phyloP scores from a whole-genome alignment of 1,140 invertebrate genomes.

The Drosophila dunni region DNA sequence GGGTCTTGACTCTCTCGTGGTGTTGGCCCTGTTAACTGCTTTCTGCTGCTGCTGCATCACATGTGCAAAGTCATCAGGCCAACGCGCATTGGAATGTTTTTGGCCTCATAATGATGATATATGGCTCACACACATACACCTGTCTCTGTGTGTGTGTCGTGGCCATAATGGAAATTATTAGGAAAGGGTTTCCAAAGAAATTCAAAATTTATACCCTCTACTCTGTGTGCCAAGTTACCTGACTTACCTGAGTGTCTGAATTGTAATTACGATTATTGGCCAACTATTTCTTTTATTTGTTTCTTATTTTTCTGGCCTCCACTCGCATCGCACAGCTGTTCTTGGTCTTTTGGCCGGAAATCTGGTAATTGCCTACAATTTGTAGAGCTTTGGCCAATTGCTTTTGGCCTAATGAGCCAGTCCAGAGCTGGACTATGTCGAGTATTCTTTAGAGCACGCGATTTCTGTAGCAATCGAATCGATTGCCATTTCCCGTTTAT shows the following conservation, averaged over 20 bases:
- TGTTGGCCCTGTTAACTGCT: conserved; percentile 31
- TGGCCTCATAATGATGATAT: conserved; percentile 79
- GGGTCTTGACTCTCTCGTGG: neutral
- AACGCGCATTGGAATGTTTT: conserved; percentile 56
- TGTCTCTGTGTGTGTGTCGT: conserved; percentile 10
- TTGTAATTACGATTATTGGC: conserved; percentile 55
- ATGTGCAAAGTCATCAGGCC: conserved; percentile 79
- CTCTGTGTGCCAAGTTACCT: conserved; percentile 1
- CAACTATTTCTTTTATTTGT: conserved; percentile 29
- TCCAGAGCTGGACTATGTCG: neutral
- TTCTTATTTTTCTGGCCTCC: conserved; percentile 25
- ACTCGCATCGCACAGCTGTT: too few relatives aligned
- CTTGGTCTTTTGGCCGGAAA: conserved; percentile 51
- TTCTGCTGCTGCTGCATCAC: conserved; percentile 59
- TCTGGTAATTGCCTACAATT: conserved; percentile 67
- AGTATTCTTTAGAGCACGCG: conserved; percentile 36
- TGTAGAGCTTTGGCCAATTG: conserved; percentile 62
- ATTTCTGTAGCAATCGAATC: conserved; percentile 47
- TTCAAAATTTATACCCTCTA: conserved; percentile 26
- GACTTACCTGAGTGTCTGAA: conserved; percentile 11
- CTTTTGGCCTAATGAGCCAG: conserved; percentile 41
- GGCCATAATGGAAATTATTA: conserved; percentile 69
- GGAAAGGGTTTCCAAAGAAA: conserved; percentile 69
- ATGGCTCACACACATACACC: conserved; percentile 61
- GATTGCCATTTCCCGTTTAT: conserved; percentile 31